phyloP scores from a whole-genome alignment of 2,113 vertebrate genomes.

The Haemorhous mexicanus region DNA sequence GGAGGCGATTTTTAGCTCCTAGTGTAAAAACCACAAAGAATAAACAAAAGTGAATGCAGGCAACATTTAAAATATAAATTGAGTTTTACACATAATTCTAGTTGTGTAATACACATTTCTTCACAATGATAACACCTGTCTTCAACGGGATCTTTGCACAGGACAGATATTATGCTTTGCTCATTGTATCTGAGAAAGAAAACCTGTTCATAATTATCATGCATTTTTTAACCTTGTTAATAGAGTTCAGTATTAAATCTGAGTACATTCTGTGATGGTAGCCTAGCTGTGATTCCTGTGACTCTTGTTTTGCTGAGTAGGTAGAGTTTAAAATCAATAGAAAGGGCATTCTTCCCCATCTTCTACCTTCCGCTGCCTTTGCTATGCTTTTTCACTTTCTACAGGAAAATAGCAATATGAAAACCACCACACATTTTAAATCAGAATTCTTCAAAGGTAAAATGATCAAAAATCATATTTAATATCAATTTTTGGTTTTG shows the following conservation, averaged over 20 bases:
- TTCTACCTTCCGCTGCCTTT: not conserved
- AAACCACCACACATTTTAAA: not conserved
- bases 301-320: not conserved
- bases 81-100: not conserved
- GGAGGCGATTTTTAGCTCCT: not conserved
- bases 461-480: not conserved
- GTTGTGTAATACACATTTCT: not conserved
- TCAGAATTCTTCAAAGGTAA: not conserved
- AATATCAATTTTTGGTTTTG: not conserved
- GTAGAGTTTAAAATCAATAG: not conserved
- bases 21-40: not conserved
- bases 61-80: not conserved
- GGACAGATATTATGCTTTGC: not conserved
- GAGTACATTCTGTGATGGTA: not conserved
- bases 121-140: accelerated
- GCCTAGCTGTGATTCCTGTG: not conserved
- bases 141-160: not conserved
- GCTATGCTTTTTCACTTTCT: not conserved
- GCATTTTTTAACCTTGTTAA: not conserved
- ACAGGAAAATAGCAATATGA: not conserved
- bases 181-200: not conserved
- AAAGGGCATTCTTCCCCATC: not conserved
- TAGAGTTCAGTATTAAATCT: not conserved
- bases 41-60: not conserved
- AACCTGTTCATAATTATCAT: not conserved